Conservation (phyloP, 92 coral and sea anemone genomes). For the Heteractis magnifica region DNA sequence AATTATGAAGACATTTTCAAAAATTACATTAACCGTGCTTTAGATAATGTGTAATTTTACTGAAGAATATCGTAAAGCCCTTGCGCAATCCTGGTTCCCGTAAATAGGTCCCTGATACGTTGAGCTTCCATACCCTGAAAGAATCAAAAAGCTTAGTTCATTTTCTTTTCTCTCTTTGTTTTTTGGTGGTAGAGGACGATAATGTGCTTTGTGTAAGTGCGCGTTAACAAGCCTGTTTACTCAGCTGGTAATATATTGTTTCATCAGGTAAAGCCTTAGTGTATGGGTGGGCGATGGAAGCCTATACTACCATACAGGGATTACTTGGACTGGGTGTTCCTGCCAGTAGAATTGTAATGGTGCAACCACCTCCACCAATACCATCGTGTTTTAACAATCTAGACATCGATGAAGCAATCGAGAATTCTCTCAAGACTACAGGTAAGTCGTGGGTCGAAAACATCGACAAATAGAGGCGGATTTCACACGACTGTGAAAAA, state of each 20-base stretch:
- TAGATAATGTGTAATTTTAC: no score
- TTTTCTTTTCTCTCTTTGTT: background rate
- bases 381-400: constrained; percentile 93
- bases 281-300: constrained; percentile 83
- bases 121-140: no score
- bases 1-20: no score
- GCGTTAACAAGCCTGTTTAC: background rate
- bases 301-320: constrained; percentile 82
- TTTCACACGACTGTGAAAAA: no score
- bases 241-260: background rate
- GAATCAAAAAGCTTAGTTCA: no score
- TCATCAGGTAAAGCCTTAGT: constrained; percentile 82
- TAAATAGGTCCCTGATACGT: no score
- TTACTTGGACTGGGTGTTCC: constrained; percentile 72
- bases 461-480: no score
- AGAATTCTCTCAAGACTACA: constrained; percentile 35
- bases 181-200: no score
- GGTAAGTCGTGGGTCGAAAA: constrained; percentile 24
- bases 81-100: no score
- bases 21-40: no score
- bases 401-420: constrained; percentile 83
- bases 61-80: no score
- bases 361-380: constrained; percentile 81
- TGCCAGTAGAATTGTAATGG: constrained; percentile 75
- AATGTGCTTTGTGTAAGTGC: no score